Evolutionary conservation across 2,113 vertebrate genomes (phyloP).

Genomic region (Myotis yumanensis): DNA sequence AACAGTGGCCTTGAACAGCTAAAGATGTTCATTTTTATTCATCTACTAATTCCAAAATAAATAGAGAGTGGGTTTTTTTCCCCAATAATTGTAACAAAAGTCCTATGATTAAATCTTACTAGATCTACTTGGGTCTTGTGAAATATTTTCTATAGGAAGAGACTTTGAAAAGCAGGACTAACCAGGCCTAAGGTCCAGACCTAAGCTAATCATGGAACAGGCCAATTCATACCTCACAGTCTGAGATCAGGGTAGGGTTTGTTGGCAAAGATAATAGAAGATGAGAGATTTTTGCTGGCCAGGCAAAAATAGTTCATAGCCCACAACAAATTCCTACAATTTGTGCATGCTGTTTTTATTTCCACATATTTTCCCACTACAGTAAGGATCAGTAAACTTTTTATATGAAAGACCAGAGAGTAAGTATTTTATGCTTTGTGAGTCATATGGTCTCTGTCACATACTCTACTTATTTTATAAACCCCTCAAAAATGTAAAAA

Average conservation of each 20-base stretch:
- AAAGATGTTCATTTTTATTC: not conserved
- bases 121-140: not conserved
- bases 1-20: not conserved
- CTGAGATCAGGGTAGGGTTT: not conserved
- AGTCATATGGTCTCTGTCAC: not conserved
- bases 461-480: not conserved
- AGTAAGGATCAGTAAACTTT: not conserved
- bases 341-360: not conserved
- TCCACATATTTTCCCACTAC: not conserved
- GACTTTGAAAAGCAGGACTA: not conserved
- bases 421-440: not conserved
- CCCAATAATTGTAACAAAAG: not conserved
- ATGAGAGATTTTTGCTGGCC: not conserved
- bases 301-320: not conserved
- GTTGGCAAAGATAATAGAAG: not conserved
- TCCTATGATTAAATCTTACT: not conserved
- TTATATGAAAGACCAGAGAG: not conserved
- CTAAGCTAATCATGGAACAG: not conserved
- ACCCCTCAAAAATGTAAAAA: not conserved
- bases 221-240: not conserved
- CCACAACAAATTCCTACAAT: not conserved
- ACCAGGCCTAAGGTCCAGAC: not conserved
- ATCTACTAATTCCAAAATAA: not conserved
- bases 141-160: not conserved
- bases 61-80: not conserved